Percentiles rank a stretch among this genome's conserved stretches.
These are phyloP conservation scores for Kradibia gibbosae DNA, from an alignment of 1,140 invertebrate genomes.

Conservation along the genomic window DNA sequence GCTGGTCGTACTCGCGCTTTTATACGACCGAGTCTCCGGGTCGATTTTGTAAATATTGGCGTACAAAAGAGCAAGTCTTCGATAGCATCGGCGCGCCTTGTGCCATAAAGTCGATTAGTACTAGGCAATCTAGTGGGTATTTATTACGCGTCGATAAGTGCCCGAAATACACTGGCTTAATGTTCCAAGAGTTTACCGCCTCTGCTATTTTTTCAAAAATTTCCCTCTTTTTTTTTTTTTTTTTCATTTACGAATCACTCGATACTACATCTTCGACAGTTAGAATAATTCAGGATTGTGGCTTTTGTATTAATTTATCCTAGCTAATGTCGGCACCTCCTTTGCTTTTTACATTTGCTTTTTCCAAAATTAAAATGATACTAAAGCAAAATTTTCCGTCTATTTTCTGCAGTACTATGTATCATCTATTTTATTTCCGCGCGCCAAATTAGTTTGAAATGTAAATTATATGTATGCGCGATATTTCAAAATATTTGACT, in stretches of 20 bases:
- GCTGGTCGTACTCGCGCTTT: neutral
- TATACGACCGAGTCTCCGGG: neutral
- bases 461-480: neutral
- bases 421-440: no score
- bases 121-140: constrained; percentile 50
- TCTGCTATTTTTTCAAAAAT: no score
- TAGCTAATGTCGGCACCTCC: neutral
- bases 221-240: no score
- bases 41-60: constrained; percentile 48
- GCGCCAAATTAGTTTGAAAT: neutral
- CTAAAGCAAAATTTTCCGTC: no score
- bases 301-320: neutral
- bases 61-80: constrained; percentile 47
- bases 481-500: neutral
- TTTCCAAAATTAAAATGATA: no score
- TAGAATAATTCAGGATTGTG: neutral
- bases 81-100: constrained; percentile 56
- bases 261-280: neutral
- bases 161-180: constrained; percentile 25
- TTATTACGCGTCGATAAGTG: constrained; percentile 51
- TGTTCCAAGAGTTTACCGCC: constrained; percentile 10
- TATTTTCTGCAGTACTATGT: no score
- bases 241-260: neutral
- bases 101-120: constrained; percentile 63
- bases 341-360: no score